Base-by-base conservation (phyloP, 2,113 vertebrate genomes). In the Prietella phreatophila region DNA sequence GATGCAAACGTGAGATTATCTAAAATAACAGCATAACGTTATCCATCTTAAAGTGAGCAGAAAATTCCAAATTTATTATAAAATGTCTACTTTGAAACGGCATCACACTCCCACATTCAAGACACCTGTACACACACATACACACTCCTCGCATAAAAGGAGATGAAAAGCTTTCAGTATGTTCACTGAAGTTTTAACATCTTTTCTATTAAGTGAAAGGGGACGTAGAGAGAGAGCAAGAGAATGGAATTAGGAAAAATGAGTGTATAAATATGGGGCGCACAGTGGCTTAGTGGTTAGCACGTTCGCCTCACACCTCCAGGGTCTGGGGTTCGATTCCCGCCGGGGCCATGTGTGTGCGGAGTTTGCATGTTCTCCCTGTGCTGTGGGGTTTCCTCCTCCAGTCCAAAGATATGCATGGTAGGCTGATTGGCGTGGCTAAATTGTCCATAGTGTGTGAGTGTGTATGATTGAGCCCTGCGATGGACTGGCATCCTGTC, bases 141-240 rank as follows among this genome's bases (percentile, higher is more conserved):
- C 20, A 36, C 67, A 14, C 55, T 65, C n/a, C 27, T 55, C 7
- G 15, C 27, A 82, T 13, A 83, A 63, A 82, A 56, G 5, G 47
- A 86, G 61, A 71, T 84, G 47, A 83, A 85, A 88, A 82, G 65
- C 30, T 69, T 84, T 87, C 39, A 89, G 82, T 71, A 79, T 81
- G 84, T 87, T 53, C 84, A 83, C 55, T 89, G 67, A 86, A 86
- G 78, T 82, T 56, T 56, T 58, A 71, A 71, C 78, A 30, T 82
- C 82, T 79, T 75, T 78, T n/a, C 50, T 67, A n/a, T 33, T 42
- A n/a, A 30, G 15, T 9, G n/a, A 4, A 56, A 27, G 56, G 56
- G 11, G 36, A 27, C 42, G 10, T 25, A 85, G 25, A 50, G 10
- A 50, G 19, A 47, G 22, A 86, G 36, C 0, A 5, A 61, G 39